Evolutionary conservation across 2,888 invertebrate species (phyloP).

Genomic region (Cyaniris semiargus): DNA sequence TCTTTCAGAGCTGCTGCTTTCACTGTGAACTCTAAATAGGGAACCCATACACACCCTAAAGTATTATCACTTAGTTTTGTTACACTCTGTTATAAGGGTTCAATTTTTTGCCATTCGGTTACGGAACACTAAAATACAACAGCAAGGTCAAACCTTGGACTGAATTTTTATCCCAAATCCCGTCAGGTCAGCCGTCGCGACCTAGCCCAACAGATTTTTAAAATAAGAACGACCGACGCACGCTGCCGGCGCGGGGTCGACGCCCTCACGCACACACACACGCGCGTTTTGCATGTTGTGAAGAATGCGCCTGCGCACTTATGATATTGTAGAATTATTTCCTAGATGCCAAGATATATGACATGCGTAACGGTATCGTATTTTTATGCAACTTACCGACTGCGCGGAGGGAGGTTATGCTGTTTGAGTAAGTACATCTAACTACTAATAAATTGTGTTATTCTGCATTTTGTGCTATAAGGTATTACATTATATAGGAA

Average conservation of each 20-base stretch:
- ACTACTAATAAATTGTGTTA: too few species aligned
- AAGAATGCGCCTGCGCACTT: conserved; percentile 77
- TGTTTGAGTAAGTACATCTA: not conserved
- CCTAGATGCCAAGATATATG: conserved; percentile 63
- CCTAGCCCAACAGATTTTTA: conserved; percentile 79
- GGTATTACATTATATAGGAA: too few species aligned
- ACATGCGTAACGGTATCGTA: conserved; percentile 44
- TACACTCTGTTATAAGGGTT: too few species aligned
- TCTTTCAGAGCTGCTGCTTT: too few species aligned
- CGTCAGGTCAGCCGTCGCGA: conserved; percentile 58
- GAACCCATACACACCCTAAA: too few species aligned
- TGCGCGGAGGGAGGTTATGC: not conserved
- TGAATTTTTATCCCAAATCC: not conserved
- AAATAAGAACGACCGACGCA: conserved; percentile 79
- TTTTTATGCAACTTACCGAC: conserved; percentile 4
- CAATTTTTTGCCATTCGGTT: too few species aligned
- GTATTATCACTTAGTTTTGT: too few species aligned
- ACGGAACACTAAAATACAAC: not conserved
- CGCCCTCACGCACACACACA: conserved; percentile 67
- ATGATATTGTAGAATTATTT: conserved; percentile 80
- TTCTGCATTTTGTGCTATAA: too few species aligned
- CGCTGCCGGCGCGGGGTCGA: conserved; percentile 79
- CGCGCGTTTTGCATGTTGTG: conserved; percentile 76
- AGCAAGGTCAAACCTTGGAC: conserved; percentile 10
- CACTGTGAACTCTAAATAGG: too few species aligned